phyloP scores from a whole-genome alignment of 1,140 invertebrate species.

The Meloidogyne hapla region DNA sequence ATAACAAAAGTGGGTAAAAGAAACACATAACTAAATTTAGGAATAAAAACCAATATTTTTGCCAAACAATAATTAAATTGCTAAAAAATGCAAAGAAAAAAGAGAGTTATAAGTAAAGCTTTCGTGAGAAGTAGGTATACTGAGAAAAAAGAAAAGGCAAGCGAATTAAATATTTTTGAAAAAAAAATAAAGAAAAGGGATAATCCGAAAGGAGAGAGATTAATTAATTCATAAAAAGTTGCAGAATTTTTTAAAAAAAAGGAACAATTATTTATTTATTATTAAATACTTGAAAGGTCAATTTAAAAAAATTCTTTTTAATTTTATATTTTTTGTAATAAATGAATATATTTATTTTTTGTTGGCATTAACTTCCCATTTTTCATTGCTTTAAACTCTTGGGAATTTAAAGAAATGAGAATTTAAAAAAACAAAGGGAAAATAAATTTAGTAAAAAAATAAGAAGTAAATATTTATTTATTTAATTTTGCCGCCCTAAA shows the following conservation, averaged over 20 bases:
- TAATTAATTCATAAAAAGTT: background rate
- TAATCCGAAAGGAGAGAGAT: background rate
- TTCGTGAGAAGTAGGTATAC: background rate
- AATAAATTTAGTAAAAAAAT: background rate
- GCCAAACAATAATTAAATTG: too few relatives aligned
- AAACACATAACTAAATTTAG: too few relatives aligned
- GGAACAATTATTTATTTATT: too few relatives aligned
- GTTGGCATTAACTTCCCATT: background rate
- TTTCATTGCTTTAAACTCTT: background rate
- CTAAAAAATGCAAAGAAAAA: background rate
- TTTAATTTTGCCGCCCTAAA: background rate
- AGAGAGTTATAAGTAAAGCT: background rate
- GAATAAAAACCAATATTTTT: too few relatives aligned
- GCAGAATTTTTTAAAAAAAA: background rate
- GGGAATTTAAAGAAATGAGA: background rate
- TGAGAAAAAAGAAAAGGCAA: background rate
- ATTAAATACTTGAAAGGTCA: too few relatives aligned
- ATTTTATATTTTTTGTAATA: background rate
- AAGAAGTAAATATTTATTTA: constrained; percentile 1
- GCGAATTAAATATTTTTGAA: background rate
- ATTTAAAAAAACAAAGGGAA: background rate
- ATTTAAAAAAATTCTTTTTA: background rate
- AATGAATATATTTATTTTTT: too few relatives aligned
- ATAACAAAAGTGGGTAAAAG: too few relatives aligned
- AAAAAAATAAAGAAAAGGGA: background rate